Conservation (phyloP, 2,113 vertebrate genomes). For the Leucosticte australis region DNA sequence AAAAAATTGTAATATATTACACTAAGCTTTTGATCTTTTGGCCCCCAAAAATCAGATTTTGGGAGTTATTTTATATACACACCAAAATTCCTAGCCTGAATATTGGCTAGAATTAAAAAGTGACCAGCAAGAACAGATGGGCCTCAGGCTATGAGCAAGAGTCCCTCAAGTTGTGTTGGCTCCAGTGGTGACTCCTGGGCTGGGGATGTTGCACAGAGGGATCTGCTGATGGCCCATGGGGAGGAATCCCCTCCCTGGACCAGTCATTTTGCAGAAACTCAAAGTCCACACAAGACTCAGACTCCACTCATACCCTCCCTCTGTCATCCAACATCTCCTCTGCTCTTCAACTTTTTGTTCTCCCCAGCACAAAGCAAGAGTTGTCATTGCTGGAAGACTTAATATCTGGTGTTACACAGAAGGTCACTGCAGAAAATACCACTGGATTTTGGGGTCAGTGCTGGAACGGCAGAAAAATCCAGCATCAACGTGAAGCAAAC, state of each 20-base stretch:
- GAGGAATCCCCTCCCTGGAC: background rate
- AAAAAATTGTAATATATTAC: background rate
- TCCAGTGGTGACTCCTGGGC: background rate
- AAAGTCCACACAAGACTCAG: accelerated
- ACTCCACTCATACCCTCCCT: background rate
- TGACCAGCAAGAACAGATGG: background rate
- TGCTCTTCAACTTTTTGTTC: background rate
- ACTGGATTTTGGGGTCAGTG: background rate
- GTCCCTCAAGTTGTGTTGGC: background rate
- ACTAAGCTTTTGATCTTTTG: background rate
- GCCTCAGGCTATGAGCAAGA: background rate
- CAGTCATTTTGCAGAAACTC: background rate
- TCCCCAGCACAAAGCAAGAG: background rate
- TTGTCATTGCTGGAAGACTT: accelerated
- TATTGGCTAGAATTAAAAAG: background rate
- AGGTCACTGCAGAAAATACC: background rate
- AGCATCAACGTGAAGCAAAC: background rate
- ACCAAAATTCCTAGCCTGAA: background rate
- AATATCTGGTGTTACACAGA: background rate
- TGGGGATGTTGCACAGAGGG: background rate
- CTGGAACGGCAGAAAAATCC: background rate
- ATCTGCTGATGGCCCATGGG: background rate
- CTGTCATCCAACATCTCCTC: background rate
- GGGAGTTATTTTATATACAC: background rate
- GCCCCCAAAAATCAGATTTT: background rate